Conservation (phyloP, 2,113 vertebrate species). For the Otolemur garnettii region DNA sequence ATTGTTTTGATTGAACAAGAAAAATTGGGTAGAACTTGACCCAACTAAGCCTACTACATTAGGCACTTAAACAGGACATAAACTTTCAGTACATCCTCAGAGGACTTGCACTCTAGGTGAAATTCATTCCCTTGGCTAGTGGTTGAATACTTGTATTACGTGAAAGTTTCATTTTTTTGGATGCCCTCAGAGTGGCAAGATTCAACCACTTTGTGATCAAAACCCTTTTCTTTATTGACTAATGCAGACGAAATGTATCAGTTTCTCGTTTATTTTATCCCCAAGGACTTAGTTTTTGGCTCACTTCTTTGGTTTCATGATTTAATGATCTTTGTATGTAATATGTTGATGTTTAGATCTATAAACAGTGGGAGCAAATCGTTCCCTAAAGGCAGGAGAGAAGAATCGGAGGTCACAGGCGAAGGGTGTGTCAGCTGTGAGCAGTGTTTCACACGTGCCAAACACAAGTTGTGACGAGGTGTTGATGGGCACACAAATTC, state of each 20-base stretch:
- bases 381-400: not conserved
- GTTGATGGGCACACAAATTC: not conserved
- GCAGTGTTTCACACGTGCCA: not conserved
- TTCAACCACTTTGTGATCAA: not conserved
- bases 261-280: not conserved
- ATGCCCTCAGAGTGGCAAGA: not conserved
- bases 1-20: too few species aligned
- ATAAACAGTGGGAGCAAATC: not conserved
- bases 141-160: not conserved
- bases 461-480: not conserved
- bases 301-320: not conserved
- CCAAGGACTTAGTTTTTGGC: not conserved
- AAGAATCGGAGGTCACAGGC: not conserved
- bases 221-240: not conserved
- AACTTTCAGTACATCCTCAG: not conserved
- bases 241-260: not conserved
- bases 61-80: not conserved
- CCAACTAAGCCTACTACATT: not conserved
- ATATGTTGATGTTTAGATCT: conserved; percentile 1
- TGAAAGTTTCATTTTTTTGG: not conserved
- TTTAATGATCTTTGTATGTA: conserved; percentile 13
- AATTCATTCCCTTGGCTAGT: not conserved
- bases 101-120: not conserved
- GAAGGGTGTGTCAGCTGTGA: not conserved
- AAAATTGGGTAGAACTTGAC: too few species aligned